Conservation (phyloP, 2,113 vertebrate genomes). For the Chamaetylas fuelleborni region DNA sequence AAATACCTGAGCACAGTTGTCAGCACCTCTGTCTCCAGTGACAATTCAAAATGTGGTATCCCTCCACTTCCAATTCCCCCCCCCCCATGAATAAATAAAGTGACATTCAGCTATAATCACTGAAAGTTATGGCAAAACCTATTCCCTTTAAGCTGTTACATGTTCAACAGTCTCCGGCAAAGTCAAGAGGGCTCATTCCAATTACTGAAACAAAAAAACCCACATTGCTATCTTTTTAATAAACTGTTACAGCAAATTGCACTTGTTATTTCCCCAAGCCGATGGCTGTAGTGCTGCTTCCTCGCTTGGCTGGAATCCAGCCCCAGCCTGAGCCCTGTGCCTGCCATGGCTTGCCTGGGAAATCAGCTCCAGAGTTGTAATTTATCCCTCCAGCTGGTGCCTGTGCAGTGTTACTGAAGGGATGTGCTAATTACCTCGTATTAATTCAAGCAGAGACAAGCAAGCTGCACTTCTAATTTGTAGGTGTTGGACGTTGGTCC, state of each 20-base stretch:
- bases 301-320: background rate
- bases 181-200: background rate
- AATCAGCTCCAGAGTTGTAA: constrained; percentile 7
- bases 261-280: background rate
- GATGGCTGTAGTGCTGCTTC: background rate
- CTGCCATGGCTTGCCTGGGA: background rate
- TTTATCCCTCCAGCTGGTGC: constrained; percentile 44
- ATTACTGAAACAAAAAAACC: background rate
- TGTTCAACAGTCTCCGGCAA: background rate
- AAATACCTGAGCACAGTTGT: background rate
- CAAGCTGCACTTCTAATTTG: background rate
- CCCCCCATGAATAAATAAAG: background rate
- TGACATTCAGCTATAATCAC: background rate
- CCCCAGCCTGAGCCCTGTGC: background rate
- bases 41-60: background rate
- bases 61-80: background rate
- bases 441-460: constrained; percentile 18
- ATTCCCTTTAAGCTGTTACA: background rate
- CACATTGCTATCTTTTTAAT: background rate
- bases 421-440: constrained; percentile 13
- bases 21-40: background rate
- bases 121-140: background rate
- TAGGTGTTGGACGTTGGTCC: background rate
- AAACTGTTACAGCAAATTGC: background rate
- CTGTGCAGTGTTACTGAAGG: background rate